Conservation (phyloP, 2,113 vertebrate genomes). For the Nothocercus nigrocapillus region DNA sequence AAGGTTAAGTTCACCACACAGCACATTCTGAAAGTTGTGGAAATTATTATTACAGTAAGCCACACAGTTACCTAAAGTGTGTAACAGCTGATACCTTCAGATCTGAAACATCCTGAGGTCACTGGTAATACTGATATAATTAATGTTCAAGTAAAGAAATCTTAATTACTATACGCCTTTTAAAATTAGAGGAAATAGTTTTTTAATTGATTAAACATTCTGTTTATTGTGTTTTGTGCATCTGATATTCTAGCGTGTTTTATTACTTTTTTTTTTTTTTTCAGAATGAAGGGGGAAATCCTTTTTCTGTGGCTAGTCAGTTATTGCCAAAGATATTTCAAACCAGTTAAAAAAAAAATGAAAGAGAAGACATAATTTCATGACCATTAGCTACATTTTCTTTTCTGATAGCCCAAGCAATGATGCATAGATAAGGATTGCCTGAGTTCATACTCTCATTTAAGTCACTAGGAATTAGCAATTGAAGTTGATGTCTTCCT, state of each 20-base stretch:
- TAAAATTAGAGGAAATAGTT: background rate
- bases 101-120: background rate
- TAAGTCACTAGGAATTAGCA: conserved; percentile 7
- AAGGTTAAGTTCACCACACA: background rate
- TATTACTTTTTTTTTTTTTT: background rate
- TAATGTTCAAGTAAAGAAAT: background rate
- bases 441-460: background rate
- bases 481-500: background rate
- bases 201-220: background rate
- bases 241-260: background rate
- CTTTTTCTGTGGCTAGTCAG: background rate
- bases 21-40: background rate
- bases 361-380: background rate
- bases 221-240: background rate
- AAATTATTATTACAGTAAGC: background rate
- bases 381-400: background rate
- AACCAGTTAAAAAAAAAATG: background rate
- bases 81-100: background rate
- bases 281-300: background rate
- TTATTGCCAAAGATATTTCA: background rate
- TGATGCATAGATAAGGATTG: background rate
- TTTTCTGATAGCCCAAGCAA: background rate
- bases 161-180: background rate
- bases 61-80: background rate
- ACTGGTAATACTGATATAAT: background rate